phyloP scores from a whole-genome alignment of 2,888 invertebrate species.

The Drosophila paucipuncta region DNA sequence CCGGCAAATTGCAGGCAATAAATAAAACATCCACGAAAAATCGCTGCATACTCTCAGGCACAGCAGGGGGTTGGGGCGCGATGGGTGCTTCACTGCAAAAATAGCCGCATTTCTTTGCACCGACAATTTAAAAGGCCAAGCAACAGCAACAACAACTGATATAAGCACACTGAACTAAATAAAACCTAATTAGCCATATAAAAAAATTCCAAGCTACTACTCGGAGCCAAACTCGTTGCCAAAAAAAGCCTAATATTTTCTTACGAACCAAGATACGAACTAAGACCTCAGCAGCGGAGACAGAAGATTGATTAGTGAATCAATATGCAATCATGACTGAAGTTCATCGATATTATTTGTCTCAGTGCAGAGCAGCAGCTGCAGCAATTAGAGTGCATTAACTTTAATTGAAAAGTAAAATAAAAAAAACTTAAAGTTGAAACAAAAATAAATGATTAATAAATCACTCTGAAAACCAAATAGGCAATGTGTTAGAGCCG shows the following conservation, averaged over 20 bases:
- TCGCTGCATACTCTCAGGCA: conserved; percentile 69
- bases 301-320: neutral
- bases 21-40: conserved; percentile 74
- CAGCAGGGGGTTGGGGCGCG: neutral
- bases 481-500: conserved; percentile 21
- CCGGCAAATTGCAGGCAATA: conserved; percentile 74
- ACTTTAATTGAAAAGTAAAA: conserved; percentile 49
- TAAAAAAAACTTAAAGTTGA: conserved; percentile 1
- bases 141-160: conserved; percentile 12
- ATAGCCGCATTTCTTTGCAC: conserved; percentile 43
- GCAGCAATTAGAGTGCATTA: conserved; percentile 28
- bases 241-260: neutral
- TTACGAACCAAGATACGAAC: neutral
- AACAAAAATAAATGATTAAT: conserved; percentile 4
- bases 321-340: neutral
- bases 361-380: conserved; percentile 26
- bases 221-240: neutral
- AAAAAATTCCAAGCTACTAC: neutral
- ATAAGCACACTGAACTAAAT: conserved; percentile 29
- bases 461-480: conserved; percentile 27
- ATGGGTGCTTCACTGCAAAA: conserved; percentile 37
- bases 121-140: conserved; percentile 32
- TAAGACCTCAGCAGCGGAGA: neutral
- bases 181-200: neutral
- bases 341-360: neutral